Conservation (phyloP, 2,888 invertebrate genomes). For the Pardosa pseudoannulata region DNA sequence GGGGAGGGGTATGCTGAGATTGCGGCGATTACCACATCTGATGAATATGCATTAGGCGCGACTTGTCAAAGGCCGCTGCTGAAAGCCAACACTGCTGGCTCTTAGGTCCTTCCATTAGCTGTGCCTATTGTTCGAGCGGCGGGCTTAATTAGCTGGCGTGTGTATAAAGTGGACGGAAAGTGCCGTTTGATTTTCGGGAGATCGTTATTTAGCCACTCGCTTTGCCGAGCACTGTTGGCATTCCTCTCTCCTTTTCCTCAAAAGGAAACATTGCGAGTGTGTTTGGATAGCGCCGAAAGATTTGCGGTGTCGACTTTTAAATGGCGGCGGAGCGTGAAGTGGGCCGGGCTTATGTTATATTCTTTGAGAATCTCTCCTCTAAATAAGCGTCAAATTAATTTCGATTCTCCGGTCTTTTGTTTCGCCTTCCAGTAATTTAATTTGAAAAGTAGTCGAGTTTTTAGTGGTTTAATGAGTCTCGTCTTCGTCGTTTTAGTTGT, state of each 20-base stretch:
- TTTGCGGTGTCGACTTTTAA: conserved; percentile 11
- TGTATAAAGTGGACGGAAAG: conserved; percentile 38
- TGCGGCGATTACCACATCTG: conserved; percentile 39
- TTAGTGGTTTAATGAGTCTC: no score
- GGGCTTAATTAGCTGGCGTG: conserved; percentile 11
- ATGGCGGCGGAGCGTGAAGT: background rate
- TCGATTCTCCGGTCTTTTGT: background rate
- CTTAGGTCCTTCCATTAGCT: conserved; percentile 44
- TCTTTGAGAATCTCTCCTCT: background rate
- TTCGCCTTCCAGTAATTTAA: background rate
- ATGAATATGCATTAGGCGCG: conserved; percentile 63
- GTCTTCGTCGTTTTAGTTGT: no score
- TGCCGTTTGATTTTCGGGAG: conserved; percentile 46
- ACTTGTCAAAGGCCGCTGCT: conserved; percentile 40
- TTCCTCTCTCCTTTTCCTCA: background rate
- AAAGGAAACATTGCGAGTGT: background rate
- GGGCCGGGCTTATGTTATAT: background rate
- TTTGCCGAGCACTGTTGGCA: background rate
- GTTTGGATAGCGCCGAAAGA: background rate
- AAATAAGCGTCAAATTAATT: background rate
- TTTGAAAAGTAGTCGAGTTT: no score
- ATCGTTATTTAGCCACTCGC: conserved; percentile 15
- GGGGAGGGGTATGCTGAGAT: background rate
- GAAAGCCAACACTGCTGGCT: conserved; percentile 20
- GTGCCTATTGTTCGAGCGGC: background rate